Base-by-base conservation (phyloP, 2,113 vertebrate genomes). In the Xenotilapia flavipinnis region DNA sequence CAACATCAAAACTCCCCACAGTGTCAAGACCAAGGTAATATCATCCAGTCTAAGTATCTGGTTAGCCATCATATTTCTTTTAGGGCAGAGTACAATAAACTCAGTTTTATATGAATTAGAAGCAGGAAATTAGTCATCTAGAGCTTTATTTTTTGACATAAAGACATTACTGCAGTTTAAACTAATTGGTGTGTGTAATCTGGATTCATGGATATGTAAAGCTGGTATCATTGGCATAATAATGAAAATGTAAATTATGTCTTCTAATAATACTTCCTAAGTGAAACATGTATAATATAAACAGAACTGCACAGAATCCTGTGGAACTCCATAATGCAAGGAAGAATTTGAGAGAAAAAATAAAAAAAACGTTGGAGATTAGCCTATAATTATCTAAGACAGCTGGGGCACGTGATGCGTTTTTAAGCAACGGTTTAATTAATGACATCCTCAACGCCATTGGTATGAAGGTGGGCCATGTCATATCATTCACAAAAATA, bases 381-480 rank as follows among this genome's bases (percentile, higher is more conserved):
- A 33, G 1, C 9, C 15, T 33, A 19, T 33, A 60, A 60, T 60
- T 17, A 31, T 31, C 56, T 31, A 19, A 60, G 9, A 60, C 56
- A 60, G 28, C 56, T 10, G 56, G 28, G 56, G 28, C 26, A 60
- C 0, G 9, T 10, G 28, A 60, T 60, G 26, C 0, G 9, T 19
- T 60, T 60, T 60, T 33, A 60, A 60, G 56, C 28, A 60, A 10
- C 0, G 28, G 28, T 60, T 60, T 60, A 6, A 60, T 19, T 33
- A 33, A 60, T 33, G 56, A 60, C 14, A 60, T 0, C 56, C 2
- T 60, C 56, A 31, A 0, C 0, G 14, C 8, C 56, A 31, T 17
- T 60, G 14, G 56, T 4, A 6, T 33, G 8, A 17, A 9, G 56
- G 28, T 60, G 56, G 0, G 28, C 56, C 55, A 9, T 58, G 14